Conservation (phyloP, 2,113 vertebrate species). For the Okapia johnstoni region DNA sequence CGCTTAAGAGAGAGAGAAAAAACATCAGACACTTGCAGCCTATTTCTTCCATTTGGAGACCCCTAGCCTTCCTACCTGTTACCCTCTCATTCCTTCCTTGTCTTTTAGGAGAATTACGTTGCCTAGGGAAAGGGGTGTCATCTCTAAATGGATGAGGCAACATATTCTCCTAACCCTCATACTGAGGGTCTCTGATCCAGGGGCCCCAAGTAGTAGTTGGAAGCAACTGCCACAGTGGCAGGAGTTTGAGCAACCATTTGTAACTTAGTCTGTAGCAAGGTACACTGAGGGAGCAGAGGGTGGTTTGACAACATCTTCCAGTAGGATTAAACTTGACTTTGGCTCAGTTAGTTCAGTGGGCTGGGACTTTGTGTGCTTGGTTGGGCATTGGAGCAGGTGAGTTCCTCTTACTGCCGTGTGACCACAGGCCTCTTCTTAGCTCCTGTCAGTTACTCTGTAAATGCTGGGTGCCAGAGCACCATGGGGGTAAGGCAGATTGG, state of each 20-base stretch:
- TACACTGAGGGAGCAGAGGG: background rate
- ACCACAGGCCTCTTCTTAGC: background rate
- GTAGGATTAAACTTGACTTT: background rate
- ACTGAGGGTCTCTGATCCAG: background rate
- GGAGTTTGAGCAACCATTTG: background rate
- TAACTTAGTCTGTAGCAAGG: background rate
- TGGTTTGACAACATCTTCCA: background rate
- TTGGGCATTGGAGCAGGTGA: background rate
- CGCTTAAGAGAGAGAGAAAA: background rate
- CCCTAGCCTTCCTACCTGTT: background rate
- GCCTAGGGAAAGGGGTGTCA: background rate
- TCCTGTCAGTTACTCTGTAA: background rate
- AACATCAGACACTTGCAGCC: background rate
- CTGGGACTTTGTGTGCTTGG: background rate
- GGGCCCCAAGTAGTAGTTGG: background rate
- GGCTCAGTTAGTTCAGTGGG: background rate
- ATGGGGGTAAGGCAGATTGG: background rate
- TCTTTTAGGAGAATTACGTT: background rate
- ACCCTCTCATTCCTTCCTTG: background rate
- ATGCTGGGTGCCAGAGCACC: background rate
- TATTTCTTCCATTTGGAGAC: background rate
- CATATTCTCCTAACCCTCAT: background rate
- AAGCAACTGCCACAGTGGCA: background rate
- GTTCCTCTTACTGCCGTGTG: background rate
- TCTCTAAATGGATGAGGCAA: background rate